Evolutionary conservation across 2,888 invertebrate species (phyloP).

Genomic region (Catocala fraxini): DNA sequence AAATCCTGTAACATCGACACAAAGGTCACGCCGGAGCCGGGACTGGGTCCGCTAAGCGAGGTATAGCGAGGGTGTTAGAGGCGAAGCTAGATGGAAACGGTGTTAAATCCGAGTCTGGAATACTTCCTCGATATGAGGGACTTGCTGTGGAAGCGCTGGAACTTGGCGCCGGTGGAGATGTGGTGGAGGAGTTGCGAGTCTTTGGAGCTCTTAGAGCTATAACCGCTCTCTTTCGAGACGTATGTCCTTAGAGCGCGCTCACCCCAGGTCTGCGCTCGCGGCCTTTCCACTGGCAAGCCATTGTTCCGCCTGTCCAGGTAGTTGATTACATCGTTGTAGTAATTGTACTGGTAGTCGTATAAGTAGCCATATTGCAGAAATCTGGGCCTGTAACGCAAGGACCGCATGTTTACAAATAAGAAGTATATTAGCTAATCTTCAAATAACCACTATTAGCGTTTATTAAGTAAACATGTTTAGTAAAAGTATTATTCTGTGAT

Average conservation of each 20-base stretch:
- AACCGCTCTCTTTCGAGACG: conserved; percentile 87
- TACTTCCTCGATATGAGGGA: conserved; percentile 92
- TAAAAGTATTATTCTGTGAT: too few relatives aligned
- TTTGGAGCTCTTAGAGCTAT: conserved; percentile 87
- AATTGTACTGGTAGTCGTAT: conserved; percentile 94
- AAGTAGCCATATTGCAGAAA: conserved; percentile 94
- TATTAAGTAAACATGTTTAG: too few relatives aligned
- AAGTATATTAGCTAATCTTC: conserved; percentile 1
- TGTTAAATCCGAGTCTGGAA: conserved; percentile 86
- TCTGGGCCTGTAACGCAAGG: conserved; percentile 88
- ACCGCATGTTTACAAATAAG: conserved; percentile 17
- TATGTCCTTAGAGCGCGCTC: conserved; percentile 93
- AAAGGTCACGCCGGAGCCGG: conserved; percentile 79
- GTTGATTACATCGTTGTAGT: conserved; percentile 95
- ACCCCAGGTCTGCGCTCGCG: conserved; percentile 94
- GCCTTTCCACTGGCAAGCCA: conserved; percentile 90
- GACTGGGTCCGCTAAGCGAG: conserved; percentile 75
- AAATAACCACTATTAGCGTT: too few relatives aligned
- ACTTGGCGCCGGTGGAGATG: conserved; percentile 89
- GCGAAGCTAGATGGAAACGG: conserved; percentile 84
- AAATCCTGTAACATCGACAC: conserved; percentile 84
- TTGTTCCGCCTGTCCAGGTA: conserved; percentile 92
- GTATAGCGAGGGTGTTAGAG: conserved; percentile 79
- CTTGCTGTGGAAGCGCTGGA: conserved; percentile 92
- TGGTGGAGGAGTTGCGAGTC: conserved; percentile 88